These are phyloP conservation scores for Eira barbara DNA, from an alignment of 2,113 vertebrate species.

Conservation along the genomic window DNA sequence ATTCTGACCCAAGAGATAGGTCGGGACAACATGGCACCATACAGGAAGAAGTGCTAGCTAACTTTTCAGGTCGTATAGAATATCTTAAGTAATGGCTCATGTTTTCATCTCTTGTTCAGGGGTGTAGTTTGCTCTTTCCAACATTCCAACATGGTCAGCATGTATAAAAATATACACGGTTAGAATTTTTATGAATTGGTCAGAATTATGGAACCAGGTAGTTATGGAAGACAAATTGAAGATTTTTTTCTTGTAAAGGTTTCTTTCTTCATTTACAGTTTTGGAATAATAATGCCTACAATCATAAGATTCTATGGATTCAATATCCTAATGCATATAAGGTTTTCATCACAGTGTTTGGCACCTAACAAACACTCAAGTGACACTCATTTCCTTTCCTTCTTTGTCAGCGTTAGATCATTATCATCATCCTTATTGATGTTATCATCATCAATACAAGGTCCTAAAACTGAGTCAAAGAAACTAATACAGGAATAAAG, in stretches of 20 bases:
- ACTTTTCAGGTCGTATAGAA: neutral
- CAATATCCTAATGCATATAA: neutral
- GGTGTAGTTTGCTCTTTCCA: neutral
- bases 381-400: neutral
- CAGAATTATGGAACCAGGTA: neutral
- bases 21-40: neutral
- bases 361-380: neutral
- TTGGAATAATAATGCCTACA: neutral
- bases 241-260: neutral
- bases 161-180: neutral
- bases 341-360: neutral
- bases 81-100: neutral
- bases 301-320: neutral
- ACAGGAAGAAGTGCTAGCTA: neutral
- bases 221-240: neutral
- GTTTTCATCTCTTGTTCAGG: neutral
- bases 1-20: neutral
- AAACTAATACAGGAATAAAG: neutral
- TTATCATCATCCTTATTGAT: neutral
- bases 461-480: neutral
- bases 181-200: neutral
- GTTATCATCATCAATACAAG: neutral
- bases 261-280: neutral
- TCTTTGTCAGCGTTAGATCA: neutral
- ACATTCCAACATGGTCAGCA: neutral